Evolutionary conservation across 2,888 invertebrate genomes (phyloP), one percentile per base, ranked within the genome.

Genomic region (Hecatera dysodea): DNA sequence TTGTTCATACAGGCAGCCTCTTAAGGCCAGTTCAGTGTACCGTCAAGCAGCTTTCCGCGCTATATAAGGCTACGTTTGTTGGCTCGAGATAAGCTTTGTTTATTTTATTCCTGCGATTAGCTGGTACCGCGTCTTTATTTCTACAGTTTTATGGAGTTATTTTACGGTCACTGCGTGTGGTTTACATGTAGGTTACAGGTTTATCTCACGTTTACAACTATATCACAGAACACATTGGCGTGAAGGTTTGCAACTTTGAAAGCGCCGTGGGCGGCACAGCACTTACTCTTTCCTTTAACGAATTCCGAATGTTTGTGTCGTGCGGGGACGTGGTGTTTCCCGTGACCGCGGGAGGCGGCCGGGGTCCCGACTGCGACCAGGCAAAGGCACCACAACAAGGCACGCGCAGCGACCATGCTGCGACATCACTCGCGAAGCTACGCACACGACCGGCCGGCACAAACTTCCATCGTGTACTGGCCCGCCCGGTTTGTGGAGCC

Each of bases 241-340:
- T 70, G 67, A 60, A 76, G 78, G 71, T 59, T 80, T 66, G 64
- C 65, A 78, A 71, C 70, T 74, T 84, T 70, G 83, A 85, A 83
- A 88, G 85, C 83, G 80, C 82, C 86, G 89, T 88, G 88, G 88
- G 89, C 88, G 86, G 86, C 81, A 79, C 85, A 69, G 70, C 84
- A 97, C 97, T 97, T 97, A 97, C 97, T 97, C 94, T 97, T 98
- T 92, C 97, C 97, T 93, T 97, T 97, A 92, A 97, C 97, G 92
- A 97, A 97, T 91, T 97, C 97, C 85, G 97, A 97, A 87, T 96
- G 93, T 86, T 93, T 93, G 86, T 94, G 92, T 67, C 93, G 90
- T 75, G 91, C 87, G 82, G 91, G 88, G 74, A 91, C 90, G 82
- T 92, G 74, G 85, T 93, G 91, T 72, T 90, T 84, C 81, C 94